phyloP scores from a whole-genome alignment of 2,888 invertebrate species.

The Fragum sueziense region DNA sequence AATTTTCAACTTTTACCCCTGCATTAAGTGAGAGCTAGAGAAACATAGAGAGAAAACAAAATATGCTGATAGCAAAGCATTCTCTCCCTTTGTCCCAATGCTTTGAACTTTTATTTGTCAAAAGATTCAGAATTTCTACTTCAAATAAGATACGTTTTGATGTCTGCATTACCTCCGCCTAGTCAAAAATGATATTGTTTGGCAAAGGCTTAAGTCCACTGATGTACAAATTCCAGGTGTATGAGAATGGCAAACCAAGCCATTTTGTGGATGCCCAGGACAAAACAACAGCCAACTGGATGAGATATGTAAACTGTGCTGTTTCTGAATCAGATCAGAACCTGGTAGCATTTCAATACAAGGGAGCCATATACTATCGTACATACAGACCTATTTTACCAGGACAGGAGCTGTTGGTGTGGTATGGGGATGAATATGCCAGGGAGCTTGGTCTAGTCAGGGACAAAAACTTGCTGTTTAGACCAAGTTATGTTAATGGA shows the following conservation, averaged over 20 bases:
- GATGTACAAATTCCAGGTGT: slow-evolving; percentile 37
- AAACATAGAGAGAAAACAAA: no score
- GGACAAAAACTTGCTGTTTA: slow-evolving; percentile 51
- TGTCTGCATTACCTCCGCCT: no score
- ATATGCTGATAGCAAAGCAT: no score
- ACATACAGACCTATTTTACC: slow-evolving; percentile 69
- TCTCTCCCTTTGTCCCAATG: no score
- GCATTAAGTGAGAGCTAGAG: no score
- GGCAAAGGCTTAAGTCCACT: no score
- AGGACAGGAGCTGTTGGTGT: slow-evolving; percentile 83
- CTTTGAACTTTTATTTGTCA: no score
- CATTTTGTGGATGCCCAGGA: slow-evolving; percentile 83
- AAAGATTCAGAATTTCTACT: no score
- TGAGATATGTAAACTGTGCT: slow-evolving; percentile 85
- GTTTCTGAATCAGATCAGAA: slow-evolving; percentile 84
- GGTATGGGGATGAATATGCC: slow-evolving; percentile 82
- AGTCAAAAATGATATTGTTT: no score
- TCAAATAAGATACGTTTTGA: no score
- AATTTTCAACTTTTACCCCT: no score
- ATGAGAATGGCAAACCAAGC: slow-evolving; percentile 59
- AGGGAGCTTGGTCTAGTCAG: slow-evolving; percentile 76
- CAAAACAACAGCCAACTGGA: slow-evolving; percentile 84
- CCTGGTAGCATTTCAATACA: slow-evolving; percentile 85
- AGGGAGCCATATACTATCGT: slow-evolving; percentile 84
- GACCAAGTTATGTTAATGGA: slow-evolving; percentile 48